Base-by-base conservation (phyloP, 2,888 invertebrate genomes). In the Ditula angustiorana region DNA sequence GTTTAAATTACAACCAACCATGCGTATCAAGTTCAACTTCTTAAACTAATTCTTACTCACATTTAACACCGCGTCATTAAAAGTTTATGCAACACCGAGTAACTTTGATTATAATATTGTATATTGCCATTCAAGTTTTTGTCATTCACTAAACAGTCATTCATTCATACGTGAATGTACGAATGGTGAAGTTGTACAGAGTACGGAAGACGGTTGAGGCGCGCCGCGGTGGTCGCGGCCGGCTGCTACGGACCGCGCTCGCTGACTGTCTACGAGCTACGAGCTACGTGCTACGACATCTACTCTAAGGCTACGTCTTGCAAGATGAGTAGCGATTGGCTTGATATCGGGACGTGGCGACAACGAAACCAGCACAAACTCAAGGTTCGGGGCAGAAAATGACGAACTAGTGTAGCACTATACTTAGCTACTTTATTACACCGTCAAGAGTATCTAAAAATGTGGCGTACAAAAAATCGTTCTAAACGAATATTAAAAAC, bases 181-280 rank as follows among this genome's bases (percentile, higher is more conserved):
- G 61, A 55, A 55, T 50, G 50, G 30, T 61, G 61, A 61, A 49
- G 56, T 57, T 57, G 46, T n/a, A 53, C 71, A 74, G 74, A 76
- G 46, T n/a, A 53, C 71, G 74, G 74, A 76, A 76, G 76, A 76
- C 73, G 72, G 71, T 46, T 10, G 21, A 63, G 66, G 55, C 63
- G 67, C 68, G 69, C n/a, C 75, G 78, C 77, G 77, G 79, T 77
- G 79, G 78, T 76, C 76, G 83, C 90, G 87, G 84, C 86, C 88
- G 86, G 69, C 84, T 79, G 75, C 75, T 75, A 75, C 85, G 85
- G 79, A 81, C 84, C 88, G 86, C 89, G 83, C 80, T 80, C 81
- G 77, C 78, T 78, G 79, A 89, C 89, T 88, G 85, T 71, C 77
- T 64, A 64, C 64, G 64, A 46, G 75, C 81, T 81, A 82, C 82